Evolutionary conservation across 2,888 invertebrate species (phyloP), one percentile per base, ranked within the genome.

Genomic region (Ethmia dodecea): DNA sequence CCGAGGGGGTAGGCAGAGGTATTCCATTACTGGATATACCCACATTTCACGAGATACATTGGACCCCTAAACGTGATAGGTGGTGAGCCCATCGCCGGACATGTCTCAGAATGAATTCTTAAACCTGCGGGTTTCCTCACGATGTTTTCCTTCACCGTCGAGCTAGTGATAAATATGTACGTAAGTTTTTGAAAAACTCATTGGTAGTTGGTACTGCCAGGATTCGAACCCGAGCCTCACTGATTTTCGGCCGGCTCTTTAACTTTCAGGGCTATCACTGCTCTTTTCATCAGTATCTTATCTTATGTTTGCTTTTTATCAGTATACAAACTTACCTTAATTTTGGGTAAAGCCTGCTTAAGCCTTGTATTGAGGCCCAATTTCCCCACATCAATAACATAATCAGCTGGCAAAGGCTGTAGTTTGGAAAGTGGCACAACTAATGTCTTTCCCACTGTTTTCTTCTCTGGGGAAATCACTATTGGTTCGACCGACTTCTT

Each of bases 341-440:
- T 30, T 22, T 22, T 22, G 2, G 14, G n/a, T n/a, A n/a, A 38
- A 41, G 1, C 35, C 29, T 33, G 18, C 1, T 40, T 29, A 15
- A 29, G 6, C 6, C 11, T 25, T 1, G 58, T 51, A 0, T 49
- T 47, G 0, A 61, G 46, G 0, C 52, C 43, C 4, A 67, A 37
- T 9, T 61, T 67, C 1, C 54, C 63, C 1, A 67, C 48, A 38
- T 71, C 68, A 0, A 80, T 45, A 5, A 77, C 54, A 18, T 70
- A 75, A 37, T 77, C 72, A 0, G 81, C 60, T 0, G 86, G 80
- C 20, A 86, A 31, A 0, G 86, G 80, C 11, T 74, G 72, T 5
- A 86, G 39, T 38, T 84, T 84, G 0, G 83, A 80, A 0, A 78
- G 78, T n/a, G 83, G 76, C 34, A 84, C 45, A 22, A 83, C 75